Conservation (phyloP, 2,113 vertebrate species). For the Urocolius indicus region DNA sequence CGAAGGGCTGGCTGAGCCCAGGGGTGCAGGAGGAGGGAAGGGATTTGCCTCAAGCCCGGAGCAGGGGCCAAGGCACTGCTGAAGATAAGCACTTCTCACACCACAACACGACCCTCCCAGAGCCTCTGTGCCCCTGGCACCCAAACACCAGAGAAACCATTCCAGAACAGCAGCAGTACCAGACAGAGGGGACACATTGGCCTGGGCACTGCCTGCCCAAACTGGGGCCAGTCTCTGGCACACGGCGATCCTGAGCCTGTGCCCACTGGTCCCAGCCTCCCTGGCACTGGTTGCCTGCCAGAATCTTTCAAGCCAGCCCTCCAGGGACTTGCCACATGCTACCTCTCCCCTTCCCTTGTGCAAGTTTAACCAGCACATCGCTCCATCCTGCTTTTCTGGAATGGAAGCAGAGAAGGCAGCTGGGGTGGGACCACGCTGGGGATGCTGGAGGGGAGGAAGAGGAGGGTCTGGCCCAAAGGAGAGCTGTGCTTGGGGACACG, state of each 20-base stretch:
- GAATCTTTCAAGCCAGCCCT: background rate
- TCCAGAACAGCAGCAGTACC: background rate
- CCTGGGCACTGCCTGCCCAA: accelerated
- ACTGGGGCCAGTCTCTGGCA: background rate
- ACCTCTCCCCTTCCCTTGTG: background rate
- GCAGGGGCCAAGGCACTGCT: background rate
- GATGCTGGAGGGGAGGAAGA: background rate
- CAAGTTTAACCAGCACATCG: background rate
- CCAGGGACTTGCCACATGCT: accelerated
- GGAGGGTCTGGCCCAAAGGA: background rate
- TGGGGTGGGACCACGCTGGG: background rate
- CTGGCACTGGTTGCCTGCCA: background rate
- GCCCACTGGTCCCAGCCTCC: background rate
- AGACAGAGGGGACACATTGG: accelerated
- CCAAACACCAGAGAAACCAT: background rate
- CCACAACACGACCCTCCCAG: background rate
- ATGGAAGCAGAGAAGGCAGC: background rate
- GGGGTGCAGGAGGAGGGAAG: background rate
- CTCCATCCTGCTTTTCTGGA: background rate
- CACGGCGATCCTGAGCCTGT: background rate
- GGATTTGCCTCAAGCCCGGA: background rate
- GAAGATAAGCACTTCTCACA: background rate
- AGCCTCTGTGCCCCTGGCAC: background rate
- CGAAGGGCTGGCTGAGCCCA: background rate
- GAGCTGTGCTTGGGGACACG: background rate